A percentile compares a stretch with the other conserved stretches of the same genome.
These are phyloP conservation scores for Dasyornis broadbenti DNA, from an alignment of 2,113 vertebrate species.

Conservation along the genomic window DNA sequence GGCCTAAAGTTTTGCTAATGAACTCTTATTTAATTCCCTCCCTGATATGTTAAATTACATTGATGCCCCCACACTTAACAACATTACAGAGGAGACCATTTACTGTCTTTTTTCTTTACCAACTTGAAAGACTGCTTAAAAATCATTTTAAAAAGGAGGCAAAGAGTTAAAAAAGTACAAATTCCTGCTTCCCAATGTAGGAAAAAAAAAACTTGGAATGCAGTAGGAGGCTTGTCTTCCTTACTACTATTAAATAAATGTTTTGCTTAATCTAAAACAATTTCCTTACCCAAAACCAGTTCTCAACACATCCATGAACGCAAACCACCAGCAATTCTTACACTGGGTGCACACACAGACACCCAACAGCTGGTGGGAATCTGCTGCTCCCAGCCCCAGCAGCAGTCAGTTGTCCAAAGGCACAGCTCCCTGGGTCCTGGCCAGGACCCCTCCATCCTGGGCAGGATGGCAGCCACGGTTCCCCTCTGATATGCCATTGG, in stretches of 20 bases:
- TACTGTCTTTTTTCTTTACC: neutral
- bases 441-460: neutral
- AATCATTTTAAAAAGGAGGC: neutral
- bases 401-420: fast-evolving
- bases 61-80: neutral
- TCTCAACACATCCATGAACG: neutral
- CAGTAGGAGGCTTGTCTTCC: neutral
- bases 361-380: neutral
- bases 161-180: neutral
- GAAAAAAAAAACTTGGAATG: neutral
- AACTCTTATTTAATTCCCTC: neutral
- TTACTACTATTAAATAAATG: neutral
- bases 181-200: neutral
- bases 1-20: neutral
- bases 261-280: neutral
- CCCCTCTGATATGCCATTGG: too few species aligned
- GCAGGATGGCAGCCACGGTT: neutral
- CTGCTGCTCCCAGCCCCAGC: neutral
- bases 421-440: fast-evolving
- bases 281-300: neutral
- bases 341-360: neutral
- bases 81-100: neutral
- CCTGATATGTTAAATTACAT: neutral
- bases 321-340: neutral
- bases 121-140: neutral